Conservation (phyloP, 2,797 vertebrate genomes). For the Chrosomus eos region DNA sequence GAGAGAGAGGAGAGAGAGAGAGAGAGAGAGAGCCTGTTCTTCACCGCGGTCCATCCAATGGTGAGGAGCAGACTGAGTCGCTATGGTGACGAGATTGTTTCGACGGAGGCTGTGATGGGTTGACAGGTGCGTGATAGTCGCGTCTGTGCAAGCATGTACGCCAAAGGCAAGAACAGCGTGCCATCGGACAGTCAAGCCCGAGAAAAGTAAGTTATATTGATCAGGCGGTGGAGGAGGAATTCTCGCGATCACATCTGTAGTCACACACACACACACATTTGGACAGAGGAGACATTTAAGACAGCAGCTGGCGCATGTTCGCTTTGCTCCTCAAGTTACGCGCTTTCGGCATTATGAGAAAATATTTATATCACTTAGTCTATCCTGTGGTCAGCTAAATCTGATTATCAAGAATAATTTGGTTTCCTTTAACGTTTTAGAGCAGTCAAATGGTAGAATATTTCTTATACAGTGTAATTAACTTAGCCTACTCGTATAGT, state of each 20-base stretch:
- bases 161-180: slow-evolving; percentile 97
- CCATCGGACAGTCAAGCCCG: slow-evolving; percentile 96
- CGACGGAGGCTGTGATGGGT: slow-evolving; percentile 95
- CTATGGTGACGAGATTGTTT: slow-evolving; percentile 97
- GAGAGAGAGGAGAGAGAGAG: too few species aligned
- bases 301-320: not conserved
- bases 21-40: slow-evolving; percentile 74
- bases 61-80: slow-evolving; percentile 86
- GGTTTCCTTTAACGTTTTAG: not conserved
- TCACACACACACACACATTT: slow-evolving; percentile 19
- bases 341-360: not conserved
- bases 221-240: slow-evolving; percentile 9
- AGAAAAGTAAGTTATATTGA: slow-evolving; percentile 94
- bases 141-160: slow-evolving; percentile 97
- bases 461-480: not conserved
- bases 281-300: not conserved
- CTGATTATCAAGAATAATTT: not conserved
- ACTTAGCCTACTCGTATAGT: too few species aligned
- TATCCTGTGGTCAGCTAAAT: not conserved
- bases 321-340: slow-evolving; percentile 12
- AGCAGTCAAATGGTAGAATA: not conserved
- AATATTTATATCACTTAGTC: not conserved
- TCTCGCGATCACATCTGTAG: slow-evolving; percentile 6
- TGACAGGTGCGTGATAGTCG: slow-evolving; percentile 98
- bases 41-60: slow-evolving; percentile 83